Base-by-base conservation (phyloP, 1,140 invertebrate genomes). In the Drosophila gunungcola region DNA sequence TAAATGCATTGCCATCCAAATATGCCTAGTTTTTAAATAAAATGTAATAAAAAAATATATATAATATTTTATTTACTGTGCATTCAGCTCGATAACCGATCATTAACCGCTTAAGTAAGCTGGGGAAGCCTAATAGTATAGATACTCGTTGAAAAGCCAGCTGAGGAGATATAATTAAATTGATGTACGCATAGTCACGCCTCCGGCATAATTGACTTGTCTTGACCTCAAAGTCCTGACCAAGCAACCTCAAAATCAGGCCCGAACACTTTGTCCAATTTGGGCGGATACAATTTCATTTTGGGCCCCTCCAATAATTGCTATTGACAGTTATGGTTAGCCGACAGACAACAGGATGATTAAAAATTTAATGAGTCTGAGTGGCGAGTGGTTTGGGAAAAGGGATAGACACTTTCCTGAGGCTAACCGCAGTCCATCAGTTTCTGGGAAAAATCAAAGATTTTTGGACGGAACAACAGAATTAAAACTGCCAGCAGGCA, bases 311-410 rank as follows among this genome's bases (percentile, higher is more conserved):
- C 57, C 57, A 75, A 73, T 83, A 84, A 88, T 86, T 88, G 79
- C 68, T 60, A 86, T 74, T 86, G 82, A 86, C 73, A 81, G 78
- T 72, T 72, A 57, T 74, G 70, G 78, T 64, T 58, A 62, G 67
- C 49, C 43, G 13, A 34, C 12, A 39, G 53, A 73, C 41, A 54
- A 51, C 49, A 45, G 51, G 46, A 75, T 78, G 82, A 79, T 83
- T 88, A 86, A 88, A 88, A 78, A 88, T 83, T 79, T 68, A 67
- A 73, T 83, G 75, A 52, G 38, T 41, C 55, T 46, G 56, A 70
- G 43, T 63, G 72, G 45, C 39, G 64, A 46, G 16, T 21, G 34
- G 32, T 10, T 16, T 39, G 45, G 12, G 2, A 2, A 34, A n/a
- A 32, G 45, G 42, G 25, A 32, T 12, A 27, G 46, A 29, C 4